Conservation (phyloP, 2,797 vertebrate genomes). For the Enteromius anoplus region DNA sequence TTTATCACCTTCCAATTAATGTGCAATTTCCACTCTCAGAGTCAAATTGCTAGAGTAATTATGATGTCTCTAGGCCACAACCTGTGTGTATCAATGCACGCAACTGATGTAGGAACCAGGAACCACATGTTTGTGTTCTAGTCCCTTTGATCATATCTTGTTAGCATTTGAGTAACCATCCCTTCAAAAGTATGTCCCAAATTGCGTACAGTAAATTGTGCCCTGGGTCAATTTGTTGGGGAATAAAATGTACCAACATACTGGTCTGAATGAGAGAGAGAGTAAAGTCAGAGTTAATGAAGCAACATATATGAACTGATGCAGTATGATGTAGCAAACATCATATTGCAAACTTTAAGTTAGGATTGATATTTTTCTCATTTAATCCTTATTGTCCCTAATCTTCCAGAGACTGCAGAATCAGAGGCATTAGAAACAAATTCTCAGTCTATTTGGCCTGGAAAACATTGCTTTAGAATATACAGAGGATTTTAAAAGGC, state of each 20-base stretch:
- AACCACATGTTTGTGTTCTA: neutral
- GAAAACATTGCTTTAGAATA: constrained; percentile 50
- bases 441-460: constrained; percentile 58
- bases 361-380: constrained; percentile 11
- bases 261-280: constrained; percentile 45
- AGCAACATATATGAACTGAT: constrained; percentile 26
- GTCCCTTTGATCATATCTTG: constrained; percentile 49
- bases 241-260: constrained; percentile 46
- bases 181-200: constrained; percentile 36
- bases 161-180: constrained; percentile 36
- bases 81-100: neutral
- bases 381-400: constrained; percentile 33
- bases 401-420: constrained; percentile 36
- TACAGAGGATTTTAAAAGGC: constrained; percentile 56
- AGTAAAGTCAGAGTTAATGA: constrained; percentile 38
- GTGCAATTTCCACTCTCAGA: constrained; percentile 27
- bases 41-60: constrained; percentile 36
- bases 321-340: constrained; percentile 15
- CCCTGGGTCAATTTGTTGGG: constrained; percentile 47
- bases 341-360: constrained; percentile 11
- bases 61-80: constrained; percentile 12
- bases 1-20: constrained; percentile 37
- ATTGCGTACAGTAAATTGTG: constrained; percentile 48
- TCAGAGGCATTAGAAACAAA: constrained; percentile 13
- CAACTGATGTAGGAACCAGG: constrained; percentile 26